Evolutionary conservation across 2,888 invertebrate genomes (phyloP), one percentile per base, ranked within the genome.

Genomic region (Hybos culiciformis): DNA sequence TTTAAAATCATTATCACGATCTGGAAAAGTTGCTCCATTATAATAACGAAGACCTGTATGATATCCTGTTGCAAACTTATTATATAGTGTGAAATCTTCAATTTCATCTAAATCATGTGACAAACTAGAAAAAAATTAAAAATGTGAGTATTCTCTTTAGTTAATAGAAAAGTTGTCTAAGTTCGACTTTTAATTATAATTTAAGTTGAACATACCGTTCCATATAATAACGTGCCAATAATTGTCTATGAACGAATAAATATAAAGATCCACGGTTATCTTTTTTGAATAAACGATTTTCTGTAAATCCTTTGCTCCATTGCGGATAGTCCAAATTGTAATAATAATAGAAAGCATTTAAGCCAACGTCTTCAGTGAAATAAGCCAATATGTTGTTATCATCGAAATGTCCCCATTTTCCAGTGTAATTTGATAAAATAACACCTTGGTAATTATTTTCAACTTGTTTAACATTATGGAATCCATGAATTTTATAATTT

Each of bases 361-460:
- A 67, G 49, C 81, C 83, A 41, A 85, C 67, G 59, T 87, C 86
- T 59, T 85, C 84, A 17, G 75, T 75, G 69, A 79, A 85, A 64
- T 86, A 86, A 37, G 71, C 68, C 46, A 83, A 54, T 19, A 68
- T 66, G 56, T 80, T 77, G 43, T 79, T 76, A 15, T 73, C 68
- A 54, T 75, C 70, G 31, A 75, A 48, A 21, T 73, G 65, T 48
- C 72, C 68, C 49, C 76, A 73, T 46, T 71, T 63, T 37, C 74
- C 77, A 50, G 78, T 77, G 59, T 80, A 79, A 70, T 81, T 81
- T 44, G 78, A 73, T 46, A 76, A 72, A 49, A 82, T 72, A 24
- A 75, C 70, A 41, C 77, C 66, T 50, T 71, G 70, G 56, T 74
- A 72, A 52, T 73, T 70, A 37, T 61, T 58, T 51, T 62, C 60